Percentiles rank a stretch among this genome's conserved stretches.
These are phyloP conservation scores for Digitonthophagus gazella DNA, from an alignment of 2,888 invertebrate species.

Conservation along the genomic window DNA sequence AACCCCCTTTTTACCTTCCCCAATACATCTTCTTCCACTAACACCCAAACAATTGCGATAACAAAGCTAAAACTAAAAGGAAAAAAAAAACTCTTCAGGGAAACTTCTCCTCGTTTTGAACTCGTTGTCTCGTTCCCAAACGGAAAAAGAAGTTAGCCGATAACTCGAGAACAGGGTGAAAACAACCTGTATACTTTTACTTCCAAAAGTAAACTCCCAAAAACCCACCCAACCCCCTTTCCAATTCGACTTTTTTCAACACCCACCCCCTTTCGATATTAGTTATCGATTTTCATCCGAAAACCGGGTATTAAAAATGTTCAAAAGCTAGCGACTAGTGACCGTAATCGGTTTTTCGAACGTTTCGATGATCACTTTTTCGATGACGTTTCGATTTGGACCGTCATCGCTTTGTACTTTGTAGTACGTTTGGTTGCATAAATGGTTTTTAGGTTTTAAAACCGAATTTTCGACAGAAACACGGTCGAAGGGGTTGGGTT, in stretches of 20 bases:
- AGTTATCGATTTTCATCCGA: background rate
- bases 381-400: background rate
- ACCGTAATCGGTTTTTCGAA: background rate
- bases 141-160: background rate
- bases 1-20: background rate
- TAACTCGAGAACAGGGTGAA: background rate
- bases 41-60: background rate
- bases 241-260: background rate
- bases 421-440: too few relatives aligned
- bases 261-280: background rate
- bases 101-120: background rate
- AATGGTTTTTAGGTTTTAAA: too few relatives aligned
- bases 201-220: background rate
- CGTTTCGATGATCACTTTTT: background rate
- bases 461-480: background rate
- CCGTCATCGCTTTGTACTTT: too few relatives aligned
- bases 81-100: background rate
- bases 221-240: background rate
- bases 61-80: too few relatives aligned
- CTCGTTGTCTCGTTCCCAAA: background rate
- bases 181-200: background rate
- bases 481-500: background rate
- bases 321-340: background rate
- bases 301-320: background rate
- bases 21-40: background rate